Evolutionary conservation across 1,140 invertebrate genomes (phyloP), one percentile per base, ranked within the genome.

Genomic region (Dendroctonus valens): DNA sequence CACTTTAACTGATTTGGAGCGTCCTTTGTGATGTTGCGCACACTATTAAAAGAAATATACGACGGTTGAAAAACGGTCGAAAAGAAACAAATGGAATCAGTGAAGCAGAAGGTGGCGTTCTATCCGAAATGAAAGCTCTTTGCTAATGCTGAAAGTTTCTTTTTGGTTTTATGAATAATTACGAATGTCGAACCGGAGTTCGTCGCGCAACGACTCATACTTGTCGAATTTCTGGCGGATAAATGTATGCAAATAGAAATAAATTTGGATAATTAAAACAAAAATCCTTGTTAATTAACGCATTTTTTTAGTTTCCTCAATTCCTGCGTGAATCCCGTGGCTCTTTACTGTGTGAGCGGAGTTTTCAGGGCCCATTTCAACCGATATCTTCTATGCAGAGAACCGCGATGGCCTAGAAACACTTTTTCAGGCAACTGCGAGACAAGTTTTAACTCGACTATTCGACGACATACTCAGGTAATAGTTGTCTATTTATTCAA

Each of bases 311-410:
- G 89, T 71, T 97, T 94, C 79, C 85, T 93, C 48, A 96, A 96
- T 80, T 95, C 93, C 7, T 96, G 94, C 80, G 89, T 96, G 65
- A 97, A 97, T 81, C 94, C 94, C 0, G 89, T 96, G 37, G 93
- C 93, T 0, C 82, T 97, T 5, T 97, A 96, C 76, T 94, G 92
- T 77, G 88, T 97, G 63, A 96, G 92, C 72, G 90, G 91, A 5
- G 91, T 93, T 14, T 98, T 97, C 81, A 86, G 93, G 39, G 82
- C 82, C 69, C 90, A 94, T 80, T 97, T 95, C 83, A 94, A 97
- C 80, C 83, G 88, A 14, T 93, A 96, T 79, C 82, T 97, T 11
- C 94, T 93, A 79, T 94, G 91, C 75, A 87, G 86, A 69, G 75
- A 81, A 69, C 74, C 80, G 49, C 75, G 75, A 55, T 78, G 76